Evolutionary conservation across 1,140 invertebrate genomes (phyloP).

Genomic region (Magallana gigas): DNA sequence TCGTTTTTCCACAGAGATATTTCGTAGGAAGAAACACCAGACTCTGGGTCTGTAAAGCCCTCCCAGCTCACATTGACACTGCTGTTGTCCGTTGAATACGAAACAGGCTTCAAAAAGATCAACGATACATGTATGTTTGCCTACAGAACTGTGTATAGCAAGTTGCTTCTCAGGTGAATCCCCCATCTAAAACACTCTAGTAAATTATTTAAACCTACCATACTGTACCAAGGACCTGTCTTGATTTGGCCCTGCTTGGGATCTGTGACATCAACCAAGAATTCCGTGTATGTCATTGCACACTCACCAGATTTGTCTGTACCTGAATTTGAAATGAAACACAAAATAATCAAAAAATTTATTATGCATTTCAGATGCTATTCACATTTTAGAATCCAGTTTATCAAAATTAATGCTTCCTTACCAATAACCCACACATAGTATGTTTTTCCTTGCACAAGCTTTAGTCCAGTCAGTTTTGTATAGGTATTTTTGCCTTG

Average conservation of each 20-base stretch:
- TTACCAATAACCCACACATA: constrained; percentile 64
- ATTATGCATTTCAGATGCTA: no score
- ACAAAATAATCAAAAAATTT: no score
- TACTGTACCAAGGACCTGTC: constrained; percentile 62
- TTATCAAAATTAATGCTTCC: neutral
- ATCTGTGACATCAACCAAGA: constrained; percentile 58
- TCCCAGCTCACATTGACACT: constrained; percentile 62
- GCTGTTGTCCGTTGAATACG: constrained; percentile 54
- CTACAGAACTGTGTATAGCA: no score
- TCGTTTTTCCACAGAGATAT: constrained; percentile 54
- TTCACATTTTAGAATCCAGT: neutral
- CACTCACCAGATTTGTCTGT: constrained; percentile 63
- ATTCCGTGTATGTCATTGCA: constrained; percentile 47
- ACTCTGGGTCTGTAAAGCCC: constrained; percentile 63
- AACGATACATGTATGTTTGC: no score
- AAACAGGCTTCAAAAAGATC: constrained; percentile 55
- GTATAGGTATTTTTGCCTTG: constrained; percentile 57
- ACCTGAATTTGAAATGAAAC: constrained; percentile 41
- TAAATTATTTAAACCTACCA: constrained; percentile 55
- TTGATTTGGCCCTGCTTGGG: constrained; percentile 59
- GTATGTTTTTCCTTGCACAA: constrained; percentile 58
- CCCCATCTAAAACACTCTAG: no score
- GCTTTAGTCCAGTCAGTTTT: constrained; percentile 48
- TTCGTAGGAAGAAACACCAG: constrained; percentile 55
- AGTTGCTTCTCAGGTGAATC: no score